A percentile compares a stretch with the other conserved stretches of the same genome.
Conservation (phyloP, 2,113 vertebrate species). For the Ammodytes dubius region DNA sequence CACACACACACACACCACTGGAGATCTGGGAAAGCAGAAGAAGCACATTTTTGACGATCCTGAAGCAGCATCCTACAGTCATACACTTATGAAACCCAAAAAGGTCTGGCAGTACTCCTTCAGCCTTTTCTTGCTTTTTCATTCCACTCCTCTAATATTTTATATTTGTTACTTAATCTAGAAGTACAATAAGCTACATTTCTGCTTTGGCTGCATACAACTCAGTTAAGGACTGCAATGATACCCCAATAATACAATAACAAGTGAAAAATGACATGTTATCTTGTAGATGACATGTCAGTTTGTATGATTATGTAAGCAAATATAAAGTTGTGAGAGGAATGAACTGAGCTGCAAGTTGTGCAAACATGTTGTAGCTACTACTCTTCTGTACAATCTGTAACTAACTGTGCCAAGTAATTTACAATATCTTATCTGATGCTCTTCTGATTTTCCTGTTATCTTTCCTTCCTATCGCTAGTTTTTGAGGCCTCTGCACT, state of each 20-base stretch:
- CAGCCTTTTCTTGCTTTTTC: constrained; percentile 1
- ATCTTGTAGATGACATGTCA: too few relatives aligned
- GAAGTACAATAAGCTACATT: background rate
- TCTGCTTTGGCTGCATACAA: background rate
- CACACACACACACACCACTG: constrained; percentile 10
- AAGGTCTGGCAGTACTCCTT: background rate
- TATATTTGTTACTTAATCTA: background rate
- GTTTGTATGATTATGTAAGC: too few relatives aligned
- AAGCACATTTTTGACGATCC: constrained; percentile 9
- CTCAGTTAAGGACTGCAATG: too few relatives aligned
- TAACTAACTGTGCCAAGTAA: background rate
- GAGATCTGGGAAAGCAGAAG: constrained; percentile 20
- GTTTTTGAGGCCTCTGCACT: background rate
- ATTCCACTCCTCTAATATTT: constrained; percentile 3
- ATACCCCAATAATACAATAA: too few relatives aligned
- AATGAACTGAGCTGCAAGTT: background rate
- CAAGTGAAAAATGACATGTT: too few relatives aligned
- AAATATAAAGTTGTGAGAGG: background rate
- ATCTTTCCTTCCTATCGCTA: background rate
- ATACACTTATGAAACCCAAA: constrained; percentile 20
- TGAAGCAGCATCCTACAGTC: constrained; percentile 6
- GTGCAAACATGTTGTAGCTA: background rate
- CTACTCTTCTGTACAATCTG: background rate
- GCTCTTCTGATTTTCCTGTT: background rate
- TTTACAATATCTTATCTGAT: background rate